A percentile compares a stretch with the other conserved stretches of the same genome.
These are phyloP conservation scores for Pasiphila rectangulata DNA, from an alignment of 2,888 invertebrate genomes.

Conservation along the genomic window DNA sequence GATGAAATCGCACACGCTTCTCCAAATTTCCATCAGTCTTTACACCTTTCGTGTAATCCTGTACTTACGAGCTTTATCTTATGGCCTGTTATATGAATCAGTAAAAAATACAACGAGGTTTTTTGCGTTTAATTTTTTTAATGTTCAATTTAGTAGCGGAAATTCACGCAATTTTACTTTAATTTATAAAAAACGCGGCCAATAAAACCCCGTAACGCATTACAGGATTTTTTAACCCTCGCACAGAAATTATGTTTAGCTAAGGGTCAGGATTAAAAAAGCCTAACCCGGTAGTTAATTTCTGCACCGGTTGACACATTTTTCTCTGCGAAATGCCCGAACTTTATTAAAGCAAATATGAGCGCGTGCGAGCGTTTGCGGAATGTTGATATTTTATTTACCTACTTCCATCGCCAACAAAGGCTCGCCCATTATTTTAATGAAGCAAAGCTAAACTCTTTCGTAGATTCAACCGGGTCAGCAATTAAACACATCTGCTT, in stretches of 20 bases:
- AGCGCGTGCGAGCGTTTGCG: slow-evolving; percentile 60
- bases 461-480: slow-evolving; percentile 69
- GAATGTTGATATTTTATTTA: slow-evolving; percentile 75
- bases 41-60: slow-evolving; percentile 50
- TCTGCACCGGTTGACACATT: slow-evolving; percentile 51
- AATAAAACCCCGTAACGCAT: too few relatives aligned
- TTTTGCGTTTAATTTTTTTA: not conserved
- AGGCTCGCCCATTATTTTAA: slow-evolving; percentile 56
- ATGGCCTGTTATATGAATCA: slow-evolving; percentile 34
- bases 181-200: slow-evolving; percentile 62
- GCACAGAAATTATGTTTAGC: slow-evolving; percentile 55
- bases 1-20: slow-evolving; percentile 45
- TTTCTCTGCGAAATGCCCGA: slow-evolving; percentile 59
- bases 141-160: slow-evolving; percentile 43
- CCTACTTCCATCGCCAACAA: slow-evolving; percentile 55
- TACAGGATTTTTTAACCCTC: slow-evolving; percentile 53
- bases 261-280: slow-evolving; percentile 54
- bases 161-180: slow-evolving; percentile 53
- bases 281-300: slow-evolving; percentile 67
- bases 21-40: slow-evolving; percentile 54
- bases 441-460: slow-evolving; percentile 67
- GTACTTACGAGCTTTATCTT: slow-evolving; percentile 49
- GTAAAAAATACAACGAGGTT: not conserved
- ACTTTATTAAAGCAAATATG: slow-evolving; percentile 72
- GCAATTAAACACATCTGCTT: slow-evolving; percentile 77